These are phyloP conservation scores for Saturnia pavonia DNA, from an alignment of 2,888 invertebrate species.

Conservation along the genomic window DNA sequence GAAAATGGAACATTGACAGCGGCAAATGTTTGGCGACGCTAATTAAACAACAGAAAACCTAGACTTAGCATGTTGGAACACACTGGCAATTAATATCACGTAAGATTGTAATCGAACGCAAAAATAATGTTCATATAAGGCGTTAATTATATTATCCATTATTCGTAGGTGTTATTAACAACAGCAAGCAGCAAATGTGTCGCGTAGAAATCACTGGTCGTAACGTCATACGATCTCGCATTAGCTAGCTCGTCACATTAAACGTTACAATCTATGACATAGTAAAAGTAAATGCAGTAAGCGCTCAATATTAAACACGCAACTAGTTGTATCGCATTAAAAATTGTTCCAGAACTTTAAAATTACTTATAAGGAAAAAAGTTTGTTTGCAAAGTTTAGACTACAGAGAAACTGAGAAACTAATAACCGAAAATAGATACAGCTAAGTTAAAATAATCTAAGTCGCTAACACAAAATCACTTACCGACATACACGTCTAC, in stretches of 20 bases:
- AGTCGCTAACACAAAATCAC: too few species aligned
- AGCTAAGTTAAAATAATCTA: too few species aligned
- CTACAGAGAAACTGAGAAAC: too few species aligned
- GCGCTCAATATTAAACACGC: neutral
- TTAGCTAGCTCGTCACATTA: conserved; percentile 9
- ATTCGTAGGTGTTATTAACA: conserved; percentile 1
- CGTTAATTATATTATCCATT: conserved; percentile 3
- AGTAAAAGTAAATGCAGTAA: neutral
- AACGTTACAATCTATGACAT: neutral
- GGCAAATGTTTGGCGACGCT: neutral
- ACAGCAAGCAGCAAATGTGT: neutral
- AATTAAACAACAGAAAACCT: neutral
- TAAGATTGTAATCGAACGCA: neutral
- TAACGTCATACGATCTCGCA: neutral
- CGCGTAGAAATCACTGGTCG: neutral
- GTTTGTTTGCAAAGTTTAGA: too few species aligned
- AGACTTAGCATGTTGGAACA: neutral
- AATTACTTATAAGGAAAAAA: too few species aligned
- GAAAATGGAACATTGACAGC: neutral
- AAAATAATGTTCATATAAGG: neutral
- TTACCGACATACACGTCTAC: too few species aligned
- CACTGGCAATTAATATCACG: neutral
- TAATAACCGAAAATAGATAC: too few species aligned
- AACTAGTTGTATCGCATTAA: neutral
- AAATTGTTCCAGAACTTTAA: neutral